Conservation (phyloP, 2,797 vertebrate species). For the Mycteria americana region DNA sequence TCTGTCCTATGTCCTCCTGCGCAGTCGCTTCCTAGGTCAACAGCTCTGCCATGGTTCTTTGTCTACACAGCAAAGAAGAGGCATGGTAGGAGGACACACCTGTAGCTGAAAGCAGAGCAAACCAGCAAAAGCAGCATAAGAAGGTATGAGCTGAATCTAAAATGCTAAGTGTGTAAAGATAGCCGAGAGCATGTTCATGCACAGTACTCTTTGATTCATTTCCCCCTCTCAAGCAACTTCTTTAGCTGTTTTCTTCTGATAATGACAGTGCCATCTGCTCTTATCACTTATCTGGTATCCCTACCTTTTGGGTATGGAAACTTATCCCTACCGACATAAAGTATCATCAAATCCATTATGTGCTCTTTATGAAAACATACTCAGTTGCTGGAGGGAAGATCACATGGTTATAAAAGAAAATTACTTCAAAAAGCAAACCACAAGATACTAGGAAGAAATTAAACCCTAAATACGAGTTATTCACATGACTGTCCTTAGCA, state of each 20-base stretch:
- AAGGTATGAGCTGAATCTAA: neutral
- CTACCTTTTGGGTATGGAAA: neutral
- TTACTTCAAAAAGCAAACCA: neutral
- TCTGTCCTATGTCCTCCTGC: neutral
- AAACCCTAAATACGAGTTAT: neutral
- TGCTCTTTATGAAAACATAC: neutral
- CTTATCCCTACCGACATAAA: neutral
- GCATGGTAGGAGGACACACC: rapidly evolving
- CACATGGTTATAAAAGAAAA: neutral
- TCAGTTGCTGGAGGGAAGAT: neutral
- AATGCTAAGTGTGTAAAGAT: neutral
- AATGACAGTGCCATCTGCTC: neutral
- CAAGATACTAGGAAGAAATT: neutral
- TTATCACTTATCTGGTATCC: neutral
- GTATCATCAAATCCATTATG: neutral
- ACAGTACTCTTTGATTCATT: neutral
- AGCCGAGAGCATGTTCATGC: neutral
- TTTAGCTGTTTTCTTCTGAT: neutral
- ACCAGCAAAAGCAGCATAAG: neutral
- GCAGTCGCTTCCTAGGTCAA: neutral
- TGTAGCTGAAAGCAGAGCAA: neutral
- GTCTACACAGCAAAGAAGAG: neutral
- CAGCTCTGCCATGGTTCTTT: neutral
- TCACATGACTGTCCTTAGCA: neutral
- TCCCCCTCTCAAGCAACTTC: neutral